phyloP scores from a whole-genome alignment of 2,113 vertebrate species.

The Capreolus pygargus region DNA sequence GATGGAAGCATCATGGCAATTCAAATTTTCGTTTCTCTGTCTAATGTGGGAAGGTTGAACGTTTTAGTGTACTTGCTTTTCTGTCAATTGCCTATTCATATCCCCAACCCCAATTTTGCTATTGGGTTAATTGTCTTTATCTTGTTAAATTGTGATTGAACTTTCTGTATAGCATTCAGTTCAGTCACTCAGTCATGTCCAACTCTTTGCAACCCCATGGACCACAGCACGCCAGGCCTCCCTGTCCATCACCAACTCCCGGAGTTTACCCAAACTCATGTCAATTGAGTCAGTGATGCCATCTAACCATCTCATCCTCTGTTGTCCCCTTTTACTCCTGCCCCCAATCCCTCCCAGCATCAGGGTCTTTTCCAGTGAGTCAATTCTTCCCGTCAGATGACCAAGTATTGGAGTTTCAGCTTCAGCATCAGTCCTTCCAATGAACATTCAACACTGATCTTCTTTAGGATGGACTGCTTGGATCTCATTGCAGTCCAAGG shows the following conservation, averaged over 20 bases:
- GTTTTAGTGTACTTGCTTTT: neutral
- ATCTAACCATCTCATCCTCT: neutral
- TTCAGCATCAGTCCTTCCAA: neutral
- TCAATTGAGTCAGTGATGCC: neutral
- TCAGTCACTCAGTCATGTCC: neutral
- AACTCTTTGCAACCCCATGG: neutral
- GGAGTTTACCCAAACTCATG: neutral
- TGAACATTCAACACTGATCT: too few relatives aligned
- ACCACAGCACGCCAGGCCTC: neutral
- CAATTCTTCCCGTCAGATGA: neutral
- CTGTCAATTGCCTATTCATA: neutral
- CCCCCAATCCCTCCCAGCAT: neutral
- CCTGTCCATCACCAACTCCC: neutral
- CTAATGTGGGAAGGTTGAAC: neutral
- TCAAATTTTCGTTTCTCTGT: slow-evolving; percentile 43
- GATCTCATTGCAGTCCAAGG: too few relatives aligned
- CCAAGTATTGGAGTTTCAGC: neutral
- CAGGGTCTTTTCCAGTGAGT: neutral
- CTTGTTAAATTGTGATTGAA: neutral
- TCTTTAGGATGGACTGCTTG: too few relatives aligned
- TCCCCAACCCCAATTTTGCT: neutral
- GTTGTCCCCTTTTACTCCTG: neutral
- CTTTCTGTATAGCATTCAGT: neutral
- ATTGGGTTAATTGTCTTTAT: neutral
- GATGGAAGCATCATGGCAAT: neutral